Conservation (phyloP, 2,888 invertebrate genomes). For the Amphimallon solstitiale region DNA sequence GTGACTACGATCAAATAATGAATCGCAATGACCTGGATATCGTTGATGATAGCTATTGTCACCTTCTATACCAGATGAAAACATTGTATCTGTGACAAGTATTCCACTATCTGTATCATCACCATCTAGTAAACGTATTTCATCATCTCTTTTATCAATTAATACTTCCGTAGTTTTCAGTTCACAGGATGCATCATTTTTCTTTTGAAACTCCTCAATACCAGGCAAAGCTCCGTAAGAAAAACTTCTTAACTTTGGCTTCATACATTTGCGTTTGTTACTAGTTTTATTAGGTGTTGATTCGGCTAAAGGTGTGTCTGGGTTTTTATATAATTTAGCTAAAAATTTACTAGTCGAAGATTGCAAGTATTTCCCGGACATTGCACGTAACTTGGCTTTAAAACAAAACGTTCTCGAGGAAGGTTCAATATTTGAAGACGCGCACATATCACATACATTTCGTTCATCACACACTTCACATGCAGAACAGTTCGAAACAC, state of each 20-base stretch:
- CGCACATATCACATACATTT: slow-evolving; percentile 14
- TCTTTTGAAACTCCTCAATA: slow-evolving; percentile 74
- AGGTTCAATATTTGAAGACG: slow-evolving; percentile 44
- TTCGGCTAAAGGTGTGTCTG: slow-evolving; percentile 58
- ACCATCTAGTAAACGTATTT: slow-evolving; percentile 54
- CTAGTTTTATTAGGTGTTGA: slow-evolving; percentile 50
- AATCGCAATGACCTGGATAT: slow-evolving; percentile 1
- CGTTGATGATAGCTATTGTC: slow-evolving; percentile 55
- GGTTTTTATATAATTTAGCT: slow-evolving; percentile 72
- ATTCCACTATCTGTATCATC: slow-evolving; percentile 83
- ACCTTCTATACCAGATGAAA: slow-evolving; percentile 72
- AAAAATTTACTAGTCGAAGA: slow-evolving; percentile 76
- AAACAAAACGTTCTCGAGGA: slow-evolving; percentile 68
- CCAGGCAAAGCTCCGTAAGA: slow-evolving; percentile 80
- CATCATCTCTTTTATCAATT: slow-evolving; percentile 62
- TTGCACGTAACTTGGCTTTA: slow-evolving; percentile 75
- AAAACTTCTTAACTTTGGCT: slow-evolving; percentile 73
- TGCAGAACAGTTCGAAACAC: not conserved
- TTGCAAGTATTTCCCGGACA: slow-evolving; percentile 78
- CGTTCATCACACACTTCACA: slow-evolving; percentile 6
- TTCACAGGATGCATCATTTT: slow-evolving; percentile 71
- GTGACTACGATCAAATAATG: not conserved
- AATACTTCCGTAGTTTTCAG: slow-evolving; percentile 63
- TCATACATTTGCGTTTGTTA: slow-evolving; percentile 59
- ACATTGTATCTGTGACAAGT: slow-evolving; percentile 77